Base-by-base conservation (phyloP, 1,140 invertebrate genomes). In the Armadillidium nasatum region DNA sequence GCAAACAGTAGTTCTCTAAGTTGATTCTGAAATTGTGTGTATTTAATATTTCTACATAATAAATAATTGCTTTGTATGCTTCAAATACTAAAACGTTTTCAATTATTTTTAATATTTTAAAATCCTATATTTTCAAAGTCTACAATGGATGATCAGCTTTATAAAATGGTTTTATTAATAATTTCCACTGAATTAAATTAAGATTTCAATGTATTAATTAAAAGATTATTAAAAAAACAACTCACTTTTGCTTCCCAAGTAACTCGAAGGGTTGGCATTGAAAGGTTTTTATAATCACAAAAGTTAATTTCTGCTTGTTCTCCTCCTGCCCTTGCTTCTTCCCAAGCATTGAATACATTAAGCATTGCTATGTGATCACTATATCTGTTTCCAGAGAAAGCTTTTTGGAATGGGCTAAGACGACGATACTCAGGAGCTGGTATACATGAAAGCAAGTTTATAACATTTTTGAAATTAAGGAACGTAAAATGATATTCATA, bases 351-450 rank as follows among this genome's bases (percentile, higher is more conserved):
- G 83, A 95, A 96, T 21, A 94, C 96, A 81, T 95, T 94, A 9
- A 98, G 87, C 88, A 97, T 91, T 10, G 96, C 95, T 15, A 98
- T 90, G 84, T 99, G 96, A 86, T 99, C 97, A 21, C 95, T 97
- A 82, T 89, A 93, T 68, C 95, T 87, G 74, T 89, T 89, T 0
- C 95, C 96, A 15, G 92, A 91, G 77, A 98, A 90, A 21, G 89
- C 89, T 44, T 91, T 88, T 83, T 97, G 95, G 77, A 92, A 90
- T 45, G 88, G 87, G 0, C 90, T 89, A 21, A 97, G 84, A 54
- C 92, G 86, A 44, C 82, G 87, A 70, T 72, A 77, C 73, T 79
- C 80, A 43, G 80, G 80, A n/a, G 80, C 80, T 81, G 44, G 68
- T 23, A 10, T n/a, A 66, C 7, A 43, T 76, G 15, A 10, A 74